Evolutionary conservation across 1,140 invertebrate species (phyloP).

Genomic region (Anastrepha ludens): DNA sequence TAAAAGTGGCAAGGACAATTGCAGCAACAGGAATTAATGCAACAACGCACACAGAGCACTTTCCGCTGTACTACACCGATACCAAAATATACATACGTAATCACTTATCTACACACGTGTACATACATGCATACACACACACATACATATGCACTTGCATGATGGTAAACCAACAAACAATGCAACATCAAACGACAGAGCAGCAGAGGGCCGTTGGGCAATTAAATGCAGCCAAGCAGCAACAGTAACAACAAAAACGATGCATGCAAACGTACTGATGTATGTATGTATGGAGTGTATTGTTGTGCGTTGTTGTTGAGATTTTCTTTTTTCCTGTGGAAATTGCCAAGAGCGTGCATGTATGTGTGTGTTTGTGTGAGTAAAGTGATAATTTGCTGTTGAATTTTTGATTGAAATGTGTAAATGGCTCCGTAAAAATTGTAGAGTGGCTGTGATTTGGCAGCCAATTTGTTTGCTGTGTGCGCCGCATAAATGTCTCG

Average conservation of each 20-base stretch:
- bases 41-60: constrained; percentile 2
- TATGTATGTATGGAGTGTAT: background rate
- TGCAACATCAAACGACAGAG: background rate
- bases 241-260: background rate
- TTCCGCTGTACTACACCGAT: background rate
- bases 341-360: background rate
- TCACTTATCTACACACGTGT: background rate
- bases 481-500: background rate
- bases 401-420: constrained; percentile 34
- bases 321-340: background rate
- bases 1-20: constrained; percentile 7
- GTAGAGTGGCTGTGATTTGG: constrained; percentile 22
- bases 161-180: background rate
- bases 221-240: constrained; percentile 21
- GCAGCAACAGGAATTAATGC: constrained; percentile 31
- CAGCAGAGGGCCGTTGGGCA: background rate
- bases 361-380: background rate
- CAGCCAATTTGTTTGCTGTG: constrained; percentile 8
- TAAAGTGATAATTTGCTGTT: constrained; percentile 41
- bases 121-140: background rate
- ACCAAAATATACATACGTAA: too few relatives aligned
- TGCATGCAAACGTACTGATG: background rate
- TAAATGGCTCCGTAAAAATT: constrained; percentile 38
- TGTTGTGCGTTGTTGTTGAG: background rate
- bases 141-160: background rate